Evolutionary conservation across 1,140 invertebrate species (phyloP).

Genomic region (Neelides sp.): DNA sequence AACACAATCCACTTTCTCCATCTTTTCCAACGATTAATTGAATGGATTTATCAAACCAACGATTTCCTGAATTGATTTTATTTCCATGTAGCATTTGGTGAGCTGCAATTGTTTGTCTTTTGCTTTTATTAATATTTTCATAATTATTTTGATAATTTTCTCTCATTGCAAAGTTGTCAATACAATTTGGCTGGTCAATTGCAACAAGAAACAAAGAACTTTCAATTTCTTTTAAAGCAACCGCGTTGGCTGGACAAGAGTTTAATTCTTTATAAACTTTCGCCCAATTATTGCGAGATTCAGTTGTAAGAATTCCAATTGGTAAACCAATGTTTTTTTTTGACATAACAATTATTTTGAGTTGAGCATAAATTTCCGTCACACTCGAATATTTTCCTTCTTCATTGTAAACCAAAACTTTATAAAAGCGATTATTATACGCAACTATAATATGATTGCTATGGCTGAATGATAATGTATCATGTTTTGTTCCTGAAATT

Average conservation of each 20-base stretch:
- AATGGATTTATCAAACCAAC: conserved; percentile 33
- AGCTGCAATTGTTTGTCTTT: conserved; percentile 21
- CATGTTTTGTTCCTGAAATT: conserved; percentile 35
- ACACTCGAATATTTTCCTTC: conserved; percentile 46
- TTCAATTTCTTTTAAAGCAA: conserved; percentile 36
- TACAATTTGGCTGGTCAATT: conserved; percentile 26
- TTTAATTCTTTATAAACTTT: conserved; percentile 44
- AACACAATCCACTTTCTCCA: conserved; percentile 71
- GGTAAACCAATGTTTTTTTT: conserved; percentile 38
- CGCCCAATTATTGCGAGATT: conserved; percentile 69
- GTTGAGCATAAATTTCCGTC: conserved; percentile 46
- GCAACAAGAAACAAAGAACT: conserved; percentile 25
- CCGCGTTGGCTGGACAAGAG: conserved; percentile 41
- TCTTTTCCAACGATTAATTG: conserved; percentile 70
- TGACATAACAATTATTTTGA: conserved; percentile 46
- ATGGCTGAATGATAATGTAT: conserved; percentile 16
- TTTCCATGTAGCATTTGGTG: conserved; percentile 29
- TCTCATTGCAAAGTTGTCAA: too few species aligned
- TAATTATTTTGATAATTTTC: not conserved
- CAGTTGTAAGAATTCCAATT: conserved; percentile 69
- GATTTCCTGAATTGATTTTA: conserved; percentile 25
- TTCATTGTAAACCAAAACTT: conserved; percentile 51
- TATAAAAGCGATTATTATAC: conserved; percentile 52
- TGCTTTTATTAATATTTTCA: conserved; percentile 22
- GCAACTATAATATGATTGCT: conserved; percentile 21